phyloP scores from a whole-genome alignment of 2,888 invertebrate species.

The Drosophila kuntzei region DNA sequence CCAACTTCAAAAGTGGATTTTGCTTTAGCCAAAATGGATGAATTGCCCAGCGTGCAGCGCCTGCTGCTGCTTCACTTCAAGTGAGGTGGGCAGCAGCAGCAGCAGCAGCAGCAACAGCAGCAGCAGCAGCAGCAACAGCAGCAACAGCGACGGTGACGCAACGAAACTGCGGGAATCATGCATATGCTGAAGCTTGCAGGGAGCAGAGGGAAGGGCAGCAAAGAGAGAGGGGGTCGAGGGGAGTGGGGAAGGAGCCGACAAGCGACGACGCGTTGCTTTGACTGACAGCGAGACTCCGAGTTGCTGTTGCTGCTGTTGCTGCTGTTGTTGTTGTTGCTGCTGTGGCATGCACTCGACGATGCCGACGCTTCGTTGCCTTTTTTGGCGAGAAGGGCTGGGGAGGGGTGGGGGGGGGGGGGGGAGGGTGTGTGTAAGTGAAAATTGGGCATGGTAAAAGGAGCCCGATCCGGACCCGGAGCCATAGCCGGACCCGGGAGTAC shows the following conservation, averaged over 20 bases:
- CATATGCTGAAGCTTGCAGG: slow-evolving; percentile 53
- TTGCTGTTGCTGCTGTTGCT: background rate
- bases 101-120: slow-evolving; percentile 18
- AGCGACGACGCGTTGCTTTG: slow-evolving; percentile 61
- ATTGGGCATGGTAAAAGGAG: slow-evolving; percentile 54
- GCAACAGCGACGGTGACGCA: slow-evolving; percentile 64
- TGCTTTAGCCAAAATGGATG: no score
- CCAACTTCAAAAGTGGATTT: no score
- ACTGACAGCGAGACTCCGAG: slow-evolving; percentile 59
- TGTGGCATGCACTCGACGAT: slow-evolving; percentile 56
- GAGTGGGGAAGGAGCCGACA: slow-evolving; percentile 29
- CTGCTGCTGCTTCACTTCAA: slow-evolving; percentile 14
- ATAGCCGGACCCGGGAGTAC: slow-evolving; percentile 21
- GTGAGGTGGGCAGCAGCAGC: slow-evolving; percentile 16
- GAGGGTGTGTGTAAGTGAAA: slow-evolving; percentile 12
- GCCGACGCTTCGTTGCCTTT: slow-evolving; percentile 38
- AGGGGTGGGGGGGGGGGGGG: slow-evolving; percentile 1
- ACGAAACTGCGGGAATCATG: slow-evolving; percentile 68
- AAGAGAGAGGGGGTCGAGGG: background rate
- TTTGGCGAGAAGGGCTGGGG: slow-evolving; percentile 5
- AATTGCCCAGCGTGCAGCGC: no score
- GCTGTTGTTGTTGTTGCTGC: slow-evolving; percentile 21
- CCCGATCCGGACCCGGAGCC: slow-evolving; percentile 40
- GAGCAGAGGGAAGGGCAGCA: slow-evolving; percentile 1
- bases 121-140: slow-evolving; percentile 2